These are phyloP conservation scores for Erebia palarica DNA, from an alignment of 2,888 invertebrate genomes.

Conservation along the genomic window DNA sequence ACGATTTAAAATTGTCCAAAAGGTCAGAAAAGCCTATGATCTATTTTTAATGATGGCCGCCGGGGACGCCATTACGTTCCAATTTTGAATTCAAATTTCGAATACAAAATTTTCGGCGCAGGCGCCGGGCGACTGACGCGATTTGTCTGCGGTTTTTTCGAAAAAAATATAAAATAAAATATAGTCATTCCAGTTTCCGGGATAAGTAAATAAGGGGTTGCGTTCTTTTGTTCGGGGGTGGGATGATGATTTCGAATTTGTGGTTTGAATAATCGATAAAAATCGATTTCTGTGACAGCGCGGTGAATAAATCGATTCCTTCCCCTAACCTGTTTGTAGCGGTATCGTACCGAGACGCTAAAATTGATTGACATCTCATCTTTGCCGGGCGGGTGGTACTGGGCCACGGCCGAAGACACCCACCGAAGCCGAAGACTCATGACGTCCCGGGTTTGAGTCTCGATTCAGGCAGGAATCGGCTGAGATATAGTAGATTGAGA, in stretches of 20 bases:
- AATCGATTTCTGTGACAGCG: conserved; percentile 29
- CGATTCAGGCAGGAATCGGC: too few relatives aligned
- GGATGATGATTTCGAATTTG: conserved; percentile 41
- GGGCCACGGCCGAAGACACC: too few relatives aligned
- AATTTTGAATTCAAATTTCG: conserved; percentile 72
- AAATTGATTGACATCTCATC: too few relatives aligned
- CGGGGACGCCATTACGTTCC: conserved; percentile 62
- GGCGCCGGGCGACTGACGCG: conserved; percentile 63
- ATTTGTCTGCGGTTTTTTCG: conserved; percentile 58
- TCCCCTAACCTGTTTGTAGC: background rate
- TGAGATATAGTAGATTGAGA: too few relatives aligned
- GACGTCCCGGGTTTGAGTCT: too few relatives aligned
- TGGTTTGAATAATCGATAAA: conserved; percentile 23
- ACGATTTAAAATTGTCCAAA: conserved; percentile 59
- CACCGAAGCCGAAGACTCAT: too few relatives aligned
- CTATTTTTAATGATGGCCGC: conserved; percentile 75
- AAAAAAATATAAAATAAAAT: conserved; percentile 45
- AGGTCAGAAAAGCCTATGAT: conserved; percentile 58
- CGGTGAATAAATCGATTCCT: conserved; percentile 23
- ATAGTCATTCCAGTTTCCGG: conserved; percentile 58
- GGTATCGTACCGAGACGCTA: too few relatives aligned
- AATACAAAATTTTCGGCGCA: conserved; percentile 54
- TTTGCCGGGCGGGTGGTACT: too few relatives aligned
- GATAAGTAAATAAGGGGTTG: conserved; percentile 48
- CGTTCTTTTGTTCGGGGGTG: conserved; percentile 41